Conservation (phyloP, 1,140 invertebrate genomes). For the Aphelinus atriplicis region DNA sequence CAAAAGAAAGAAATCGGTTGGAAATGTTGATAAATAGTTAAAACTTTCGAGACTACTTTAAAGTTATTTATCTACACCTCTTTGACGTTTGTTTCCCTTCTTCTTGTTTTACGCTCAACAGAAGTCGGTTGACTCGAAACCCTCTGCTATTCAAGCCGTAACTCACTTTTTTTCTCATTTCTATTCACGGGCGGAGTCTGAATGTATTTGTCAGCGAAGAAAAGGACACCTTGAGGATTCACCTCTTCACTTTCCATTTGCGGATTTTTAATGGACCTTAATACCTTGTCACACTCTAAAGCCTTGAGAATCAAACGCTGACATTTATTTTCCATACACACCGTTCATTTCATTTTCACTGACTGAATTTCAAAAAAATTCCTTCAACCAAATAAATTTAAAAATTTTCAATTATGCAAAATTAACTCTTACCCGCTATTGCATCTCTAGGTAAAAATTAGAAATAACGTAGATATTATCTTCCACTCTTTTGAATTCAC, state of each 20-base stretch:
- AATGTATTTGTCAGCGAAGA: not conserved
- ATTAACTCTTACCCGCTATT: no score
- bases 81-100: not conserved
- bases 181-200: not conserved
- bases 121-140: not conserved
- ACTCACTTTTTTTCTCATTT: not conserved
- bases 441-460: no score
- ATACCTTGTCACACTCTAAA: no score
- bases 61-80: constrained; percentile 24
- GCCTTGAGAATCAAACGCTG: no score
- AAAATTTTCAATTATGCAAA: no score
- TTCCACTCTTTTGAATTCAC: no score
- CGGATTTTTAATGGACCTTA: not conserved
- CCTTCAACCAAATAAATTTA: no score
- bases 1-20: not conserved
- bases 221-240: not conserved
- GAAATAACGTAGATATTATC: no score
- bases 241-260: not conserved
- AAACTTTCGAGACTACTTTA: constrained; percentile 2
- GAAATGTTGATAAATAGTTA: not conserved
- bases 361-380: no score
- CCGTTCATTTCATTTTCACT: no score
- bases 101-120: not conserved
- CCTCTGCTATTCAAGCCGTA: not conserved
- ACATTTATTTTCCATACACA: no score